These are phyloP conservation scores for Drosophila cyrtoloma DNA, from an alignment of 2,888 invertebrate genomes.

Conservation along the genomic window DNA sequence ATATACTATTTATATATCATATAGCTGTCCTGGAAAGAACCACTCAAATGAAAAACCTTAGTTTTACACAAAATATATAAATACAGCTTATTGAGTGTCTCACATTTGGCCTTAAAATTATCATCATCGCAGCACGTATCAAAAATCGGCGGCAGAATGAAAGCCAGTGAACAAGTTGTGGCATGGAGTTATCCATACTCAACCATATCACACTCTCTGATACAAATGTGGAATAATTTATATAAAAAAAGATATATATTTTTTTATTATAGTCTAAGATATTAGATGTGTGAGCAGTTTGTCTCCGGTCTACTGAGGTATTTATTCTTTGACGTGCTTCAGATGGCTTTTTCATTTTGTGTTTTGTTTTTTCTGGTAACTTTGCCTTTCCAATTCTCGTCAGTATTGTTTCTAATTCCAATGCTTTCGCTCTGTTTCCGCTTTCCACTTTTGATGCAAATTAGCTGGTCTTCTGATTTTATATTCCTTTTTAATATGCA, in stretches of 20 bases:
- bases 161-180: too few relatives aligned
- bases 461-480: not conserved
- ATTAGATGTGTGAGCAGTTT: too few relatives aligned
- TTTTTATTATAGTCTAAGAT: not conserved
- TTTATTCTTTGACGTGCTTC: not conserved
- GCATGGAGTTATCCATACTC: too few relatives aligned
- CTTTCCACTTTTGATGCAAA: conserved; percentile 6
- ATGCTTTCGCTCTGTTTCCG: not conserved
- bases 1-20: not conserved
- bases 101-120: not conserved
- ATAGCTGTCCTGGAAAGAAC: not conserved
- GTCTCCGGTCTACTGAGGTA: not conserved
- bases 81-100: not conserved
- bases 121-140: not conserved
- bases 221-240: not conserved
- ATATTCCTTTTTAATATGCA: conserved; percentile 2
- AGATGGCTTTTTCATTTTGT: not conserved
- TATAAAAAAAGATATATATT: not conserved
- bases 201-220: not conserved
- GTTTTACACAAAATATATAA: not conserved
- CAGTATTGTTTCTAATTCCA: not conserved
- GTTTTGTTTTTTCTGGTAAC: not conserved
- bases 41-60: not conserved
- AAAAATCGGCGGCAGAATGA: too few relatives aligned
- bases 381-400: not conserved